A percentile compares a stretch with the other conserved stretches of the same genome.
phyloP scores from a whole-genome alignment of 2,797 vertebrate species.

The Mus minutoides region DNA sequence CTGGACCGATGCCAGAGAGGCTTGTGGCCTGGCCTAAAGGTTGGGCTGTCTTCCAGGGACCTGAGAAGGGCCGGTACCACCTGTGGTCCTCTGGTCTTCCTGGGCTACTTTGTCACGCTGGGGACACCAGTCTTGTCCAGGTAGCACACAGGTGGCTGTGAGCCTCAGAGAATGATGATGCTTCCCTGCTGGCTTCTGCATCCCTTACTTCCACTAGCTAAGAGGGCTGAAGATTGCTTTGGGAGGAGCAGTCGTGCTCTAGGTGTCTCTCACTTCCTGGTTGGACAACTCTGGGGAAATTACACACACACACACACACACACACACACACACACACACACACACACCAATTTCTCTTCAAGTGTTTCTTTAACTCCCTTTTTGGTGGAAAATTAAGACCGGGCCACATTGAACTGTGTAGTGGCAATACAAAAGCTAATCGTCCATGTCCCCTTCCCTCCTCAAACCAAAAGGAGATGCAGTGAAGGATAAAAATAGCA shows the following conservation, averaged over 20 bases:
- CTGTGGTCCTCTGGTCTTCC: neutral
- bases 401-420: neutral
- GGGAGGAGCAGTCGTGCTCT: neutral
- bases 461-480: neutral
- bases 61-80: neutral
- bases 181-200: neutral
- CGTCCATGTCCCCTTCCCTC: neutral
- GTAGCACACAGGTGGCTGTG: neutral
- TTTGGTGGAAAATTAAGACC: slow-evolving; percentile 6
- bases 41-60: neutral
- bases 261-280: neutral
- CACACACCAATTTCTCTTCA: neutral
- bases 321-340: neutral
- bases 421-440: neutral
- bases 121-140: neutral
- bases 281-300: neutral
- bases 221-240: neutral
- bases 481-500: neutral
- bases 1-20: neutral
- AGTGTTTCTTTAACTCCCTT: neutral
- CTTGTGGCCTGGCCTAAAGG: accelerated
- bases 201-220: neutral
- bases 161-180: neutral
- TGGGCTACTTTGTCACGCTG: neutral
- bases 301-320: neutral